These are phyloP conservation scores for Drosophila triauraria DNA, from an alignment of 1,140 invertebrate genomes.

Conservation along the genomic window DNA sequence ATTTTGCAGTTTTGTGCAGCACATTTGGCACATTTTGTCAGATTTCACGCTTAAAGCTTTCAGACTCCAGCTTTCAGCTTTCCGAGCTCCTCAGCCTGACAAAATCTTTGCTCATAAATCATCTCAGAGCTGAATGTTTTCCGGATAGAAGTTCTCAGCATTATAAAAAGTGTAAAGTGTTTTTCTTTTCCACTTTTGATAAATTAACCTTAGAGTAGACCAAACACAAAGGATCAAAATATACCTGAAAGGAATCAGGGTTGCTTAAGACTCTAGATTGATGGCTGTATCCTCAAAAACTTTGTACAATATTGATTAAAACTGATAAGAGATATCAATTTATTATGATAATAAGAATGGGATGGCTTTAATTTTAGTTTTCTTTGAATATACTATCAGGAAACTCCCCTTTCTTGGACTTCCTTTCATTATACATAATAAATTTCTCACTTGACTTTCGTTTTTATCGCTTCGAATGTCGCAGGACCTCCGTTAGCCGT, in stretches of 20 bases:
- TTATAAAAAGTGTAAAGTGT: constrained; percentile 48
- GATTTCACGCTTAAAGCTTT: constrained; percentile 53
- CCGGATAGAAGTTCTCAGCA: constrained; percentile 8
- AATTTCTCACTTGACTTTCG: constrained; percentile 57
- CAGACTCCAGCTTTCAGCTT: neutral
- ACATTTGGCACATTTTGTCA: constrained; percentile 30
- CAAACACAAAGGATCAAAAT: constrained; percentile 4
- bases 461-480: constrained; percentile 72
- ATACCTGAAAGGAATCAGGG: neutral
- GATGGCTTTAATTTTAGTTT: neutral
- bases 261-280: constrained; percentile 4
- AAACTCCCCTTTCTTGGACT: neutral
- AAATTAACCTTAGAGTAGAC: constrained; percentile 26
- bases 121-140: constrained; percentile 46
- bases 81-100: neutral
- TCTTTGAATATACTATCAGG: neutral
- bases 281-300: neutral
- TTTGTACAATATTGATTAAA: neutral
- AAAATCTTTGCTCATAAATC: constrained; percentile 62
- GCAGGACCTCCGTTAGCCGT: constrained; percentile 67
- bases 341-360: too few species aligned
- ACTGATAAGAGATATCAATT: neutral
- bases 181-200: constrained; percentile 32
- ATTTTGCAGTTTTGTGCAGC: constrained; percentile 44
- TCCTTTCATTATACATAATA: constrained; percentile 37